These are phyloP conservation scores for Rhinolophus ferrumequinum DNA, from an alignment of 2,113 vertebrate species.

Conservation along the genomic window DNA sequence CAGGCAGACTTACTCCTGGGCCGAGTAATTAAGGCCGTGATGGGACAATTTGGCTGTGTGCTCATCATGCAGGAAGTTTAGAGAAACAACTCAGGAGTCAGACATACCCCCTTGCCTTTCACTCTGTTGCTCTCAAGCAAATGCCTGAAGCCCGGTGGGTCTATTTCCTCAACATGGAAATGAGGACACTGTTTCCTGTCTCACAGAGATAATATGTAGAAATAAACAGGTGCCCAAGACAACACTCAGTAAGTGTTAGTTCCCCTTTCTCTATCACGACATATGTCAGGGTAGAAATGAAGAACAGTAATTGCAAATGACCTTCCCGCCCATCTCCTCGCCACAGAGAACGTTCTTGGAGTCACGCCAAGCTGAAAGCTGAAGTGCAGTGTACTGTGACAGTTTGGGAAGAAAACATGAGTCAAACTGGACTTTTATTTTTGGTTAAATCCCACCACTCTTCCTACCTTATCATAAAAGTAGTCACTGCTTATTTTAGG, in stretches of 20 bases:
- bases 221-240: not conserved
- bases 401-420: not conserved
- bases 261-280: not conserved
- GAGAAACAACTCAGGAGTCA: not conserved
- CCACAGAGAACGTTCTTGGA: not conserved
- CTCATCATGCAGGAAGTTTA: not conserved
- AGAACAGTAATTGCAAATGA: not conserved
- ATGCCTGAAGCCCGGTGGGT: not conserved
- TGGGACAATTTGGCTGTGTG: no score
- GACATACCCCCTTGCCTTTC: not conserved
- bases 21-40: not conserved
- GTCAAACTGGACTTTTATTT: conserved; percentile 24
- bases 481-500: conserved; percentile 38
- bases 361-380: not conserved
- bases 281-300: not conserved
- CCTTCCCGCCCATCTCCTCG: not conserved
- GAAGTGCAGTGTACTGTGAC: not conserved
- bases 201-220: not conserved
- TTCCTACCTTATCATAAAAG: not conserved
- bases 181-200: not conserved
- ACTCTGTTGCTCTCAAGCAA: not conserved
- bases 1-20: not conserved
- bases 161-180: conserved; percentile 7
- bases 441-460: not conserved
- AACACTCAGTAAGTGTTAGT: not conserved